Evolutionary conservation across 2,797 vertebrate genomes (phyloP).

Genomic region (Acanthopagrus latus): DNA sequence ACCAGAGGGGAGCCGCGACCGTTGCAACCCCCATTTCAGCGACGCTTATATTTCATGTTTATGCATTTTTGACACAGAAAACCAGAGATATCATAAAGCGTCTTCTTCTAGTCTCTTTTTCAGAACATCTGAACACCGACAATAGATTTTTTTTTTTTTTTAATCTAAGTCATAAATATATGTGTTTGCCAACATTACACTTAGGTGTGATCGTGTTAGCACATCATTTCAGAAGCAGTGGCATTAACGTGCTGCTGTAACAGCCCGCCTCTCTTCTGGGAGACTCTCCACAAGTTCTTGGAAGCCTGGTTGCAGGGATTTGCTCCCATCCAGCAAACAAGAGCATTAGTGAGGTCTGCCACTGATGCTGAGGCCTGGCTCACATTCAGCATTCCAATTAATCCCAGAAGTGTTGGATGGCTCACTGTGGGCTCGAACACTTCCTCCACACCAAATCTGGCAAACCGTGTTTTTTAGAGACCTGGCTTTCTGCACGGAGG

Average conservation of each 20-base stretch:
- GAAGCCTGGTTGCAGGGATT: conserved; percentile 23
- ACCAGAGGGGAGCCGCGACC: conserved; percentile 32
- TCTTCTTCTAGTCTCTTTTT: conserved; percentile 13
- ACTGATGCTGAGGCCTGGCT: conserved; percentile 18
- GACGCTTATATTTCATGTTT: conserved; percentile 44
- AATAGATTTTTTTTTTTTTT: conserved; percentile 5
- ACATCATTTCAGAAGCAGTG: background rate
- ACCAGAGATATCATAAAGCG: background rate
- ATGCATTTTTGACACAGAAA: conserved; percentile 49
- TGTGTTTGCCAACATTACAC: background rate
- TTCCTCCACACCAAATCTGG: background rate
- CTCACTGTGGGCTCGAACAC: background rate
- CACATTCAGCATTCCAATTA: conserved; percentile 4
- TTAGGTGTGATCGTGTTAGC: background rate
- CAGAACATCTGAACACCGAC: background rate
- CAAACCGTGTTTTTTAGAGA: background rate
- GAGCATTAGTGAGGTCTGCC: conserved; percentile 24
- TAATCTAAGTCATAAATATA: conserved; percentile 4
- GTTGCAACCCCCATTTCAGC: conserved; percentile 46
- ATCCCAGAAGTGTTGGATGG: conserved; percentile 19
- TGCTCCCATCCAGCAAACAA: conserved; percentile 32
- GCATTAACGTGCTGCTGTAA: conserved; percentile 12
- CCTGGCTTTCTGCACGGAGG: background rate
- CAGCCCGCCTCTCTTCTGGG: background rate
- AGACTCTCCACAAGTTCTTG: conserved; percentile 16